These are phyloP conservation scores for Salvelinus fontinalis DNA, from an alignment of 2,113 vertebrate species.

Conservation along the genomic window DNA sequence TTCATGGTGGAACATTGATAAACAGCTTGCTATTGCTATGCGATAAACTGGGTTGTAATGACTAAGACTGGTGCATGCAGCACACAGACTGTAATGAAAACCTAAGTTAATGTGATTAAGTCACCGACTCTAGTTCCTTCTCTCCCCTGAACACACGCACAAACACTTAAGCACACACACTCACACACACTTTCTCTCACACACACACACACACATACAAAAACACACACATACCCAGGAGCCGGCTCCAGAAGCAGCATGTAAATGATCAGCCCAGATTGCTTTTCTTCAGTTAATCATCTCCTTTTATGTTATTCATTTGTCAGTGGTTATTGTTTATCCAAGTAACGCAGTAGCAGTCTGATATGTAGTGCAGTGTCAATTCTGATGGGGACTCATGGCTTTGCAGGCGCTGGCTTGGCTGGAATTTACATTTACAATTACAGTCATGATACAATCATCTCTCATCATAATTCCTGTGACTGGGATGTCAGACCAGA, in stretches of 20 bases:
- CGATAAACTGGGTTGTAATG: conserved; percentile 19
- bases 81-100: conserved; percentile 13
- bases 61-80: background rate
- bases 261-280: conserved; percentile 63
- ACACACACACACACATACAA: conserved; percentile 13
- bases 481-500: conserved; percentile 57
- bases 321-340: conserved; percentile 73
- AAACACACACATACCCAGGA: conserved; percentile 28
- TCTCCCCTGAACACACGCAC: background rate
- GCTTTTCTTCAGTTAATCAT: conserved; percentile 73
- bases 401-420: conserved; percentile 53
- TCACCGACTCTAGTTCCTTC: background rate
- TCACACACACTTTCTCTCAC: background rate
- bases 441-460: conserved; percentile 72
- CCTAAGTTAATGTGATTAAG: conserved; percentile 32
- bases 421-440: conserved; percentile 72
- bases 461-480: conserved; percentile 69
- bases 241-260: conserved; percentile 37
- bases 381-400: conserved; percentile 65
- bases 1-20: conserved; percentile 4
- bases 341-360: conserved; percentile 58
- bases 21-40: background rate
- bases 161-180: conserved; percentile 7
- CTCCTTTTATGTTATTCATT: conserved; percentile 72
- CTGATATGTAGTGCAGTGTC: conserved; percentile 64